These are phyloP conservation scores for Rafetus swinhoei DNA, from an alignment of 2,113 vertebrate species.

Conservation along the genomic window DNA sequence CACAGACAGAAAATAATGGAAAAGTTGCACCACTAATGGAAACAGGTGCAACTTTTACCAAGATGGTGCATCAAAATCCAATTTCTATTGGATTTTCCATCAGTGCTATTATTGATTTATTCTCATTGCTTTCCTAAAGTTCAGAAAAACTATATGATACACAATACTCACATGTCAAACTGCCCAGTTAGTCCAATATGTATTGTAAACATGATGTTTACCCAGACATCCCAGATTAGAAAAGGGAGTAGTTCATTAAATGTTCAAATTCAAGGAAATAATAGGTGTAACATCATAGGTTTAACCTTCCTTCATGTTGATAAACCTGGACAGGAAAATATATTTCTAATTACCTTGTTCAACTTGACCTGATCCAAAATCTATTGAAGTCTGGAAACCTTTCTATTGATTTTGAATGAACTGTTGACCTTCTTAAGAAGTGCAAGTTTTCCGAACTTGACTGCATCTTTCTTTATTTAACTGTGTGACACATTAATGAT, in stretches of 20 bases:
- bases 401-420: background rate
- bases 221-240: background rate
- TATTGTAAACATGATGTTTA: background rate
- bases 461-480: background rate
- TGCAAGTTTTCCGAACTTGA: accelerated
- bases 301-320: background rate
- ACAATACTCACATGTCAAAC: background rate
- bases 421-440: background rate
- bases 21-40: background rate
- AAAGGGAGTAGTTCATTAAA: background rate
- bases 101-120: background rate
- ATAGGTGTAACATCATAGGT: background rate
- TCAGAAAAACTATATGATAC: background rate
- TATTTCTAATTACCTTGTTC: background rate
- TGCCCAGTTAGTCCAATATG: background rate
- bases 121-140: background rate
- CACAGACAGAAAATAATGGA: background rate
- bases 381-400: background rate
- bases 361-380: background rate
- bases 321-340: background rate
- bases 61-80: background rate
- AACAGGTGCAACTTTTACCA: background rate
- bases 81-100: background rate
- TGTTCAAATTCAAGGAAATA: background rate
- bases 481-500: background rate